Percentiles rank a stretch among this genome's conserved stretches.
These are phyloP conservation scores for Brachystomella parvula DNA, from an alignment of 1,140 invertebrate genomes.

Conservation along the genomic window DNA sequence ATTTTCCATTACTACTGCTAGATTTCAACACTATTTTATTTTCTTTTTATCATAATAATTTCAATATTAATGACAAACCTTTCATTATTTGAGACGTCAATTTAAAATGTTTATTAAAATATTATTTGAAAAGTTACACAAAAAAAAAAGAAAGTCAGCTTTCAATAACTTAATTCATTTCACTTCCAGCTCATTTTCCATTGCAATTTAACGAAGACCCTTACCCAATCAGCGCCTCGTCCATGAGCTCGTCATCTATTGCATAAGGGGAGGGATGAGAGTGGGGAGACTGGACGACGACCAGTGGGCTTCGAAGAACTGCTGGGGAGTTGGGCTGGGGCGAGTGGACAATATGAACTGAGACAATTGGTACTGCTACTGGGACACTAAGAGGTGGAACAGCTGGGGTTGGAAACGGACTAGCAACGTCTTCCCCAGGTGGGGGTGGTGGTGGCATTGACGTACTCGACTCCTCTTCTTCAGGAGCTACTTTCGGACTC, in stretches of 20 bases:
- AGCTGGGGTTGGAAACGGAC: background rate
- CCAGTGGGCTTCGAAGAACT: slow-evolving; percentile 50
- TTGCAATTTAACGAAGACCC: no score
- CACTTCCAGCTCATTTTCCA: no score
- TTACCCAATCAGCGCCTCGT: slow-evolving; percentile 70
- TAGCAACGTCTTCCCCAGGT: slow-evolving; percentile 14
- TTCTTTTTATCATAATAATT: no score
- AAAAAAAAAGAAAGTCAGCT: no score
- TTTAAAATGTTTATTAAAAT: no score
- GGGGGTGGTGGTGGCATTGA: slow-evolving; percentile 27
- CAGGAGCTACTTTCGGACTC: background rate
- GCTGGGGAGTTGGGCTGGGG: slow-evolving; percentile 51
- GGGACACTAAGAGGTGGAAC: slow-evolving; percentile 10
- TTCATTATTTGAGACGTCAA: no score
- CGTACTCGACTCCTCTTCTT: background rate
- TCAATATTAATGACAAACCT: no score
- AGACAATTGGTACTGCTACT: slow-evolving; percentile 31
- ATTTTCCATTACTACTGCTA: no score
- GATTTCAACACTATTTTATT: no score
- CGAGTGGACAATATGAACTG: slow-evolving; percentile 66
- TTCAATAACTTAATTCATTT: no score
- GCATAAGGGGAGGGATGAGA: slow-evolving; percentile 65
- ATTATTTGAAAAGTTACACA: no score
- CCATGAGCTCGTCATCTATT: slow-evolving; percentile 81
- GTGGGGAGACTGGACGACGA: slow-evolving; percentile 58